Evolutionary conservation across 2,113 vertebrate species (phyloP).

Genomic region (Chionis minor): DNA sequence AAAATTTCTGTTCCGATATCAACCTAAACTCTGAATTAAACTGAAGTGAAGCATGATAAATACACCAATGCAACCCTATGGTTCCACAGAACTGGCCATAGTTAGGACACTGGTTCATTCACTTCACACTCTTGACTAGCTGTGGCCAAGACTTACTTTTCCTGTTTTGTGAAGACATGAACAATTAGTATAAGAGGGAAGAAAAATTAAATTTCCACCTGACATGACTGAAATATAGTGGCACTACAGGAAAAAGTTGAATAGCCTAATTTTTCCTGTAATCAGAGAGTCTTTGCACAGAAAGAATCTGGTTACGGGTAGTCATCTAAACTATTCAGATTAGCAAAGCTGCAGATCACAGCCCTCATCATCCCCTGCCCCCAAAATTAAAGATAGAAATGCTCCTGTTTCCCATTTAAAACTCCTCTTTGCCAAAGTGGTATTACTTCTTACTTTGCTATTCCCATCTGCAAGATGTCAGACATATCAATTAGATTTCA

Average conservation of each 20-base stretch:
- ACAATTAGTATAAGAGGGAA: not conserved
- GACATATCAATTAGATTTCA: not conserved
- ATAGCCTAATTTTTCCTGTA: not conserved
- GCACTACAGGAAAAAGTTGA: not conserved
- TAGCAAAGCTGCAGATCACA: not conserved
- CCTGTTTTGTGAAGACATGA: not conserved
- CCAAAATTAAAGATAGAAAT: not conserved
- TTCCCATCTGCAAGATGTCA: constrained; percentile 34
- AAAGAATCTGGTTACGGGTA: not conserved
- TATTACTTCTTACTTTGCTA: not conserved
- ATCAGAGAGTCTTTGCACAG: not conserved
- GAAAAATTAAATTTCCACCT: not conserved
- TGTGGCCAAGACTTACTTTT: not conserved
- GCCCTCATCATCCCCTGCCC: not conserved
- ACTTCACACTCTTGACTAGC: not conserved
- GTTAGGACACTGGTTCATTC: not conserved
- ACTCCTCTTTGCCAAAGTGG: not conserved
- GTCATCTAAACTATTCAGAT: not conserved
- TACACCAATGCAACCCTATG: not conserved
- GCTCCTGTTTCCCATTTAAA: not conserved
- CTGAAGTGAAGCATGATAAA: not conserved
- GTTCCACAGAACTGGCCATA: not conserved
- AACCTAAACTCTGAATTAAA: not conserved
- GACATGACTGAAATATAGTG: not conserved
- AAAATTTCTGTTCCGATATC: not conserved